Evolutionary conservation across 2,113 vertebrate species (phyloP).

Genomic region (Mirounga angustirostris): DNA sequence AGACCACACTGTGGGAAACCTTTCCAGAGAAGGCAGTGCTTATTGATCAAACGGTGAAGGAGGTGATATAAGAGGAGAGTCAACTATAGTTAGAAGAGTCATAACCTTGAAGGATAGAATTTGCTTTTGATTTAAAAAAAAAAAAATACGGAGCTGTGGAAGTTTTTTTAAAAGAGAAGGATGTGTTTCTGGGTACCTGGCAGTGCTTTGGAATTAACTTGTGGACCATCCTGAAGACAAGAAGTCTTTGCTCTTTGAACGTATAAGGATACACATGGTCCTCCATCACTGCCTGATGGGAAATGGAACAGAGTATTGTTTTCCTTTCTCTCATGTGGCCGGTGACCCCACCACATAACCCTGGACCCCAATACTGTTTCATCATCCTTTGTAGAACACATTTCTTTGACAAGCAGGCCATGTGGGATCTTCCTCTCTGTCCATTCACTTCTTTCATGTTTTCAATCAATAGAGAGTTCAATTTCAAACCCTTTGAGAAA

Average conservation of each 20-base stretch:
- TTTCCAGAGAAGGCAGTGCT: not conserved
- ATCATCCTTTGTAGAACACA: conserved; percentile 2
- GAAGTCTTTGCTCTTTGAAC: not conserved
- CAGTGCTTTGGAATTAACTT: not conserved
- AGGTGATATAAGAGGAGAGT: not conserved
- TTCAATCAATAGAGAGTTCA: conserved; percentile 73
- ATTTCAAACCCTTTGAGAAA: conserved; percentile 72
- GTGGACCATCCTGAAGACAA: not conserved
- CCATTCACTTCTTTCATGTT: conserved; percentile 54
- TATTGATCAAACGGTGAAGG: not conserved
- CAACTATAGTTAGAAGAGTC: not conserved
- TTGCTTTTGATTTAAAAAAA: not conserved
- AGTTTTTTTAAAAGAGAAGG: not conserved
- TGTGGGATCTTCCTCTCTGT: not conserved
- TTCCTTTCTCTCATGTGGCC: not conserved
- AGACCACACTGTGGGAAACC: not conserved
- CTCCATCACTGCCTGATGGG: not conserved
- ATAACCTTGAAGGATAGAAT: not conserved
- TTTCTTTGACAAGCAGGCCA: conserved; percentile 40
- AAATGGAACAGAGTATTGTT: not conserved
- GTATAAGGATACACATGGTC: not conserved
- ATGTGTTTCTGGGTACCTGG: not conserved
- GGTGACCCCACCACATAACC: not conserved
- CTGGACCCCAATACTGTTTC: not conserved
- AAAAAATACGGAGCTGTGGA: not conserved